Base-by-base conservation (phyloP, 1,140 invertebrate genomes). In the Drosophila saltans region DNA sequence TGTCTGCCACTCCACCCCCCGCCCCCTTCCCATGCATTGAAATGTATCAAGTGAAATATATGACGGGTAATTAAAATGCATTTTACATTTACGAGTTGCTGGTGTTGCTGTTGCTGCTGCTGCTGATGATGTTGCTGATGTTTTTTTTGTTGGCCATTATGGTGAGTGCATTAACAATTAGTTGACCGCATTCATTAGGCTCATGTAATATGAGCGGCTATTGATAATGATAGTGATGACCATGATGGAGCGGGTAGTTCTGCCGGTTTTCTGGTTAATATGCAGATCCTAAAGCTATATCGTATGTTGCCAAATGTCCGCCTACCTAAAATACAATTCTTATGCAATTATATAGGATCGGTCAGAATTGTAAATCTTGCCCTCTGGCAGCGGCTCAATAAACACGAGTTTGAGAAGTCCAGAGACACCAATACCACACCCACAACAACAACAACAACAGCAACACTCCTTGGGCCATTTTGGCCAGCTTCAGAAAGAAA, bases 141-240 rank as follows among this genome's bases (percentile, higher is more conserved):
- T 74, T 62, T 56, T 80, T 11, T 59, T 55, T 65, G 75, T 79
- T 67, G 72, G 58, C 63, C 81, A 74, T 89, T 75, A 90, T 85
- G 81, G 81, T 79, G 81, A 90, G 85, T 85, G 81, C 79, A 89
- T 89, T 85, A 89, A 90, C 86, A 89, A 90, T 89, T 89, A 90
- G 81, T 70, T 78, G 77, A 89, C 85, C 85, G 81, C 85, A 81
- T 88, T 82, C 80, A 89, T 85, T 89, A 82, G 57, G 69, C 65
- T 48, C 52, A 43, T 66, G 40, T 62, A 69, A 69, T 61, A 72
- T 68, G 69, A 72, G 64, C 72, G 71, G 62, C 71, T 48, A 64
- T 59, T 61, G 45, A 48, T 36, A 36, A 36, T 28, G 41, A 36
- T 28, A 39, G 8, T 43, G 30, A 45, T 58, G 57, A 26, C 39